These are phyloP conservation scores for Gnathonemus echidnorhynchus DNA, from an alignment of 2,113 vertebrate species.

Conservation along the genomic window DNA sequence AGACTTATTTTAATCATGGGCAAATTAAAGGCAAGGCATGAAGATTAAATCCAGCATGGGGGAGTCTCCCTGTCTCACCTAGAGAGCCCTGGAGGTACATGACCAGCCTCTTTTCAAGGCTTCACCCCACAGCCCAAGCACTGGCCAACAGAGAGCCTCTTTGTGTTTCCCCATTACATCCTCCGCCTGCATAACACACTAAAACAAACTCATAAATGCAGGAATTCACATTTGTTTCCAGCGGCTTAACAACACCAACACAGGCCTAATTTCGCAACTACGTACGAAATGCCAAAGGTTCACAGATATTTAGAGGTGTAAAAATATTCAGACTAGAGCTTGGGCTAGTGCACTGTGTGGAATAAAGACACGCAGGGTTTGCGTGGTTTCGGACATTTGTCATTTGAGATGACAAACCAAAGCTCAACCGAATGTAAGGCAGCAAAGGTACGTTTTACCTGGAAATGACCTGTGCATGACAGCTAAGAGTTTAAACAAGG, in stretches of 20 bases:
- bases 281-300: background rate
- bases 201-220: background rate
- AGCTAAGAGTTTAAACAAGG: background rate
- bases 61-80: background rate
- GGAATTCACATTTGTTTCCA: background rate
- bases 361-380: background rate
- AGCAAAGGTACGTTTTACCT: background rate
- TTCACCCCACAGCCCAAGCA: background rate
- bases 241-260: background rate
- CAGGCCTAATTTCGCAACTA: background rate
- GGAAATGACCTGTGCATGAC: background rate
- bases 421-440: background rate
- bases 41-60: background rate
- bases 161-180: background rate
- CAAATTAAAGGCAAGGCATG: background rate
- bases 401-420: background rate
- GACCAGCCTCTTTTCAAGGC: background rate
- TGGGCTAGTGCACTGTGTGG: background rate
- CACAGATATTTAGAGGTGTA: background rate
- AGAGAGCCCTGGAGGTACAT: background rate
- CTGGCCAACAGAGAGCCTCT: background rate
- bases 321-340: background rate
- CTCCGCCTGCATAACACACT: background rate
- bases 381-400: background rate
- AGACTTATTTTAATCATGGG: background rate